phyloP scores from a whole-genome alignment of 2,888 invertebrate species.

The Nymphalis polychloros region DNA sequence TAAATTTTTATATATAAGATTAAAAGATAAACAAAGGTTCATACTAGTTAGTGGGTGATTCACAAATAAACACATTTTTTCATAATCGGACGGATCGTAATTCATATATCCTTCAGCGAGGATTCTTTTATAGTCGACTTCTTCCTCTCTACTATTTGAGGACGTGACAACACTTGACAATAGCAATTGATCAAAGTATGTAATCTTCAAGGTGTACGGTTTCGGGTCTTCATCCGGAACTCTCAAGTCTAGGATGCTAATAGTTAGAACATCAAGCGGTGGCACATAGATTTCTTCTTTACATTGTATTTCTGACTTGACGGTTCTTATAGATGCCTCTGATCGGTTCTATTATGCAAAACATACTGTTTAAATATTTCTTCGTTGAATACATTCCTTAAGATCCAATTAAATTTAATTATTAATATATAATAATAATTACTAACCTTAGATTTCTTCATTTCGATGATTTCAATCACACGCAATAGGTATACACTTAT shows the following conservation, averaged over 20 bases:
- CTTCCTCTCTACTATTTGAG: conserved; percentile 43
- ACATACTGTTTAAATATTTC: neutral
- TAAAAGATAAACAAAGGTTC: neutral
- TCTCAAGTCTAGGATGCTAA: conserved; percentile 55
- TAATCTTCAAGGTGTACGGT: conserved; percentile 52
- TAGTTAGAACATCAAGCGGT: conserved; percentile 50
- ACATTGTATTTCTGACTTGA: conserved; percentile 42
- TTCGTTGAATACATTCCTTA: no score
- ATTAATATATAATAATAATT: no score
- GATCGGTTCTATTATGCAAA: conserved; percentile 43
- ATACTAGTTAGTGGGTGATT: conserved; percentile 66
- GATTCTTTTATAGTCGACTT: conserved; percentile 27
- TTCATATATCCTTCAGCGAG: conserved; percentile 54
- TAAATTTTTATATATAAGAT: neutral
- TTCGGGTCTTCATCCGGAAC: conserved; percentile 50
- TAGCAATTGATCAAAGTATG: conserved; percentile 60
- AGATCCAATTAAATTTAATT: no score
- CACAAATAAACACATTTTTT: conserved; percentile 66
- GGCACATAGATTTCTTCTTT: conserved; percentile 44
- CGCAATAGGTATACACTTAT: no score
- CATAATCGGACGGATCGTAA: conserved; percentile 70
- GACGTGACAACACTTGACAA: conserved; percentile 53
- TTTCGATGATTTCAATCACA: no score
- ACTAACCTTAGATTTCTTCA: no score
- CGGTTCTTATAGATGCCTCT: conserved; percentile 42